Evolutionary conservation across 2,797 vertebrate species (phyloP).

Genomic region (Sebastes glaucus): DNA sequence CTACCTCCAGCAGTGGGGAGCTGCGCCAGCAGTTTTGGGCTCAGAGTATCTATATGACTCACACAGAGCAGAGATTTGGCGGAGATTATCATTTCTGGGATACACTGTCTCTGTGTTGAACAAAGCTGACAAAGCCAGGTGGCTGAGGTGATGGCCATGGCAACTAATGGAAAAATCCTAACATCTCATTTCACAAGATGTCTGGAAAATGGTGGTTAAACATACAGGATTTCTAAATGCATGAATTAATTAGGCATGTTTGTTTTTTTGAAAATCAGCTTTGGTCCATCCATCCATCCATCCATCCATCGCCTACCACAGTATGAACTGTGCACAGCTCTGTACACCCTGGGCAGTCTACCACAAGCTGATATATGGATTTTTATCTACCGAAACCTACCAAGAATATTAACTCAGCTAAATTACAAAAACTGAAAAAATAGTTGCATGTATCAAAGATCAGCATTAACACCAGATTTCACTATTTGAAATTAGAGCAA

Average conservation of each 20-base stretch:
- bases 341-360: neutral
- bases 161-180: conserved; percentile 4
- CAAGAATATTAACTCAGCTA: neutral
- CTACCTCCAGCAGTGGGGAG: conserved; percentile 49
- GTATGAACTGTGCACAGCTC: neutral
- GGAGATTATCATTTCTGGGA: conserved; percentile 31
- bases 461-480: neutral
- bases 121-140: conserved; percentile 34
- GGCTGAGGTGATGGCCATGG: neutral
- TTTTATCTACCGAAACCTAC: neutral
- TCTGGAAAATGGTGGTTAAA: neutral
- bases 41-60: conserved; percentile 48
- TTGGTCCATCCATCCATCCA: neutral
- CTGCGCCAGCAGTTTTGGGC: conserved; percentile 53
- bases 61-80: conserved; percentile 52
- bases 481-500: neutral
- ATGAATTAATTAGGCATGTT: neutral
- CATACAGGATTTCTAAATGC: neutral
- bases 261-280: neutral
- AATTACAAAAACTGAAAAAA: neutral
- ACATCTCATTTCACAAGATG: neutral
- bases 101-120: conserved; percentile 20
- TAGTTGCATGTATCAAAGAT: neutral
- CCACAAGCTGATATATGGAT: neutral
- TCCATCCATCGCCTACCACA: neutral